Conservation (phyloP, 2,797 vertebrate genomes). For the Pangasius krempfi region DNA sequence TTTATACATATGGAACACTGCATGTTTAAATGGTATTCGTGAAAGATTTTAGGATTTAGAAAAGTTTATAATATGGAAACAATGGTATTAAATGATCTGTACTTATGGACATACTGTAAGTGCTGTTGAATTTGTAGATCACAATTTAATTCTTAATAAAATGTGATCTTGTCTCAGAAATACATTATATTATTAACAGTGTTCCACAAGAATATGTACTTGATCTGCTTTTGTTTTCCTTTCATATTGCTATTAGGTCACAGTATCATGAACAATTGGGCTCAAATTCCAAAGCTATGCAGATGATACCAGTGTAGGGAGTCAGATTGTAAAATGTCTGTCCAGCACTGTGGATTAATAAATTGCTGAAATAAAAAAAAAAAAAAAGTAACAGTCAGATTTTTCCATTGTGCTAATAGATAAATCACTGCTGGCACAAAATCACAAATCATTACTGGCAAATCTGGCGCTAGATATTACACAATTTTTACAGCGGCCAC, state of each 20-base stretch:
- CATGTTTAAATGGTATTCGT: neutral
- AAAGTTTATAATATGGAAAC: neutral
- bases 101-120: neutral
- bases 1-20: neutral
- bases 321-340: neutral
- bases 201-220: neutral
- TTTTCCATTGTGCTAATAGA: neutral
- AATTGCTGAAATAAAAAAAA: neutral
- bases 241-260: neutral
- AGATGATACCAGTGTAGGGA: neutral
- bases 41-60: neutral
- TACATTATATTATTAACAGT: neutral
- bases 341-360: neutral
- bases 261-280: neutral
- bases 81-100: neutral
- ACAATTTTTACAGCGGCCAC: neutral
- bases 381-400: neutral
- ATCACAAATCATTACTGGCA: neutral
- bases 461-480: neutral
- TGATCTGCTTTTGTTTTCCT: neutral
- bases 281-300: neutral
- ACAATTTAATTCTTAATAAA: neutral
- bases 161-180: neutral
- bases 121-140: slow-evolving; percentile 5
- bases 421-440: neutral